phyloP scores from a whole-genome alignment of 1,140 invertebrate genomes.

The Asobara japonica region DNA sequence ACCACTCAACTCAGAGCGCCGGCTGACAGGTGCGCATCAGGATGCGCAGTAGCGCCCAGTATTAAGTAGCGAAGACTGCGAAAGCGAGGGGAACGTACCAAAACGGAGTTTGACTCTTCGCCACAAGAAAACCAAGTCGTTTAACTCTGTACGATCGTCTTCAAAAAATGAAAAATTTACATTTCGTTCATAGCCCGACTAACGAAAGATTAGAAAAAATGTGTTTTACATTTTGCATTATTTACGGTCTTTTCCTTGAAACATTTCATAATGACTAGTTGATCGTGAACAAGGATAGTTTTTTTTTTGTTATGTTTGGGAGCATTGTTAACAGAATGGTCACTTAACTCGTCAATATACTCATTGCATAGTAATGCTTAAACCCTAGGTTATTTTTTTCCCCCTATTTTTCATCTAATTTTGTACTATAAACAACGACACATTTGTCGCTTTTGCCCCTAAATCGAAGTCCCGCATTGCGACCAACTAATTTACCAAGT shows the following conservation, averaged over 20 bases:
- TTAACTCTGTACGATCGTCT: too few species aligned
- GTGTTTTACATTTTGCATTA: not conserved
- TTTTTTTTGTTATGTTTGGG: not conserved
- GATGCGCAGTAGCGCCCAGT: too few species aligned
- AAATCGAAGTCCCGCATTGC: constrained; percentile 51
- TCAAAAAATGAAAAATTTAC: too few species aligned
- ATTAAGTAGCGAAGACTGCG: too few species aligned
- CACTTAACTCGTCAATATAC: constrained; percentile 33
- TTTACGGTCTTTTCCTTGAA: not conserved
- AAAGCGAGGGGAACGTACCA: too few species aligned
- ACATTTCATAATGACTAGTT: constrained; percentile 4
- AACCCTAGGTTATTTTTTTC: constrained; percentile 47
- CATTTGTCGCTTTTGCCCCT: constrained; percentile 44
- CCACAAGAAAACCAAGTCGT: too few species aligned
- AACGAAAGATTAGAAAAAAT: not conserved
- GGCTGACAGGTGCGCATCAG: too few species aligned
- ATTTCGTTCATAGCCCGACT: not conserved
- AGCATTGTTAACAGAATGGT: not conserved
- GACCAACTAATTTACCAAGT: constrained; percentile 36
- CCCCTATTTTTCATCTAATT: constrained; percentile 42
- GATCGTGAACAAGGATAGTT: not conserved
- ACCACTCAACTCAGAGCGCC: too few species aligned
- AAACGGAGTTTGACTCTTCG: too few species aligned
- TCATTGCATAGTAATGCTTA: constrained; percentile 44
- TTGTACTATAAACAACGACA: constrained; percentile 64